Conservation (phyloP, 2,113 vertebrate genomes). For the Cyprinodon variegatus region DNA sequence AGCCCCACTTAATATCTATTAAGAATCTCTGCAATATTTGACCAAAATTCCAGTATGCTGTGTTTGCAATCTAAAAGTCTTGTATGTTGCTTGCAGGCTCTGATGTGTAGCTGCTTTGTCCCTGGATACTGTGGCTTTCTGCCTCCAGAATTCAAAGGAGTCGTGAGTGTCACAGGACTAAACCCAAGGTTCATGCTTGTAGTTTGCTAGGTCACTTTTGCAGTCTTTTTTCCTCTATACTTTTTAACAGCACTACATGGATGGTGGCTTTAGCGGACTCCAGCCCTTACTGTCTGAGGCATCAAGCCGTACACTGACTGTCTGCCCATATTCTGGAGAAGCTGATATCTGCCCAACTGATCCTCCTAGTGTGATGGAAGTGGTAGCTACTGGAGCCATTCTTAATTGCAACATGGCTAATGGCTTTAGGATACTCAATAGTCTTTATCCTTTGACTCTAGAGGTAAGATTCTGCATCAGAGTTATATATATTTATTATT, state of each 20-base stretch:
- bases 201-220: background rate
- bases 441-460: slow-evolving; percentile 82
- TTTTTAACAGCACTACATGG: slow-evolving; percentile 84
- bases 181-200: background rate
- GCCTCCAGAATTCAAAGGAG: slow-evolving; percentile 80
- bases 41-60: background rate
- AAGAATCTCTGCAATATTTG: background rate
- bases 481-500: background rate
- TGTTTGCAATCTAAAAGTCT: background rate
- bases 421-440: slow-evolving; percentile 79
- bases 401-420: slow-evolving; percentile 86
- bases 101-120: slow-evolving; percentile 92
- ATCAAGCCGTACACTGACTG: slow-evolving; percentile 80
- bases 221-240: background rate
- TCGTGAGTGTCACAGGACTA: slow-evolving; percentile 53
- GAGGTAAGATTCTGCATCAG: slow-evolving; percentile 74
- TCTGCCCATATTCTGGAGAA: slow-evolving; percentile 89
- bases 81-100: slow-evolving; percentile 76
- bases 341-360: slow-evolving; percentile 88
- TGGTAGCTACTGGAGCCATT: slow-evolving; percentile 80
- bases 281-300: slow-evolving; percentile 77
- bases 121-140: slow-evolving; percentile 88
- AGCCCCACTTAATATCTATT: no score
- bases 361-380: slow-evolving; percentile 72
- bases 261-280: slow-evolving; percentile 87